Conservation (phyloP, 1,140 invertebrate genomes). For the Megathymus violae region DNA sequence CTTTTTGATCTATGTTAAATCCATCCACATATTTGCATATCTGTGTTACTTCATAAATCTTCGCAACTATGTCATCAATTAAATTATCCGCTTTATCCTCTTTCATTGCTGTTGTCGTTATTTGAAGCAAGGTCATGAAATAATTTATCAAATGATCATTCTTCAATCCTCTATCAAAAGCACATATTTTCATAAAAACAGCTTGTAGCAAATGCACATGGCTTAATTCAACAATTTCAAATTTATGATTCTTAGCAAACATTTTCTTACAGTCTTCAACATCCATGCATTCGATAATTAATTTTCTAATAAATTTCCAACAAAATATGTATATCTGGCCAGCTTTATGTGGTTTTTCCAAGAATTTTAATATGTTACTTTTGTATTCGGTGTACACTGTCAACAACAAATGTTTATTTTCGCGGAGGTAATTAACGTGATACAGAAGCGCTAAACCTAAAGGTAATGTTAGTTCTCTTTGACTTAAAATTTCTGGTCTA, state of each 20-base stretch:
- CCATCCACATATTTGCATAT: constrained; percentile 51
- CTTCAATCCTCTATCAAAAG: constrained; percentile 55
- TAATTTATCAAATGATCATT: constrained; percentile 82
- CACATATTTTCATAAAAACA: constrained; percentile 81
- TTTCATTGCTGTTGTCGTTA: constrained; percentile 83
- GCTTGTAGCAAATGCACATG: constrained; percentile 84
- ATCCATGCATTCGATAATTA: constrained; percentile 84
- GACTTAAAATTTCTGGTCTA: constrained; percentile 67
- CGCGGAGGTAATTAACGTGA: constrained; percentile 62
- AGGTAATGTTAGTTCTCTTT: constrained; percentile 85
- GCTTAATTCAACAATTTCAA: constrained; percentile 84
- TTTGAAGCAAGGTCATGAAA: constrained; percentile 83
- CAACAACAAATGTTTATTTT: constrained; percentile 72
- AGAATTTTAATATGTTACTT: constrained; percentile 84
- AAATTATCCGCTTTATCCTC: constrained; percentile 63
- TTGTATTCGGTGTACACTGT: constrained; percentile 84
- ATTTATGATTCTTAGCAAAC: constrained; percentile 84
- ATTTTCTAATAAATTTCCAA: constrained; percentile 77
- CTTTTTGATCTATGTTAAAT: constrained; percentile 57
- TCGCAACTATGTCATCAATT: constrained; percentile 70
- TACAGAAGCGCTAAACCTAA: constrained; percentile 80
- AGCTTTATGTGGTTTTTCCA: constrained; percentile 87
- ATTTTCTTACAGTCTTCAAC: constrained; percentile 82
- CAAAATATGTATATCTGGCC: constrained; percentile 85
- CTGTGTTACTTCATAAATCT: constrained; percentile 64